A percentile compares a stretch with the other conserved stretches of the same genome.
phyloP scores from a whole-genome alignment of 2,113 vertebrate genomes.

The Sylvia atricapilla region DNA sequence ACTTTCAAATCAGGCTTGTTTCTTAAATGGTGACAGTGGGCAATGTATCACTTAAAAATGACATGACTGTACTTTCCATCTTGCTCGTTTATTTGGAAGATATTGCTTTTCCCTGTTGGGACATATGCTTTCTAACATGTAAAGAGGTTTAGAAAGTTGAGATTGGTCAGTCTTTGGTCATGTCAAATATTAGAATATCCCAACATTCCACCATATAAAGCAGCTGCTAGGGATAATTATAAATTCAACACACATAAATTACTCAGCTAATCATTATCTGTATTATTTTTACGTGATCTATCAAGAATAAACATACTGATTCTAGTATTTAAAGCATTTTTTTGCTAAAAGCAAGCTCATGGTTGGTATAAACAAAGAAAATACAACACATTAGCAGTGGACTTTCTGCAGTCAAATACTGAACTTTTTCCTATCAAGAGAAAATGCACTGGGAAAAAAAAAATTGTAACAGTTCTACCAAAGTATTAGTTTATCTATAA shows the following conservation, averaged over 20 bases:
- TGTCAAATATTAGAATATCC: not conserved
- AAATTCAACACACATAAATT: not conserved
- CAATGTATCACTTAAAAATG: conserved; percentile 44
- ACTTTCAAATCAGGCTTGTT: conserved; percentile 46
- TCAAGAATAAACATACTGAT: not conserved
- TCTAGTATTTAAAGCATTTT: not conserved
- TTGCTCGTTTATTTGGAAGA: not conserved
- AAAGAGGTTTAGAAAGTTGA: not conserved
- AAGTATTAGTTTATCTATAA: not conserved
- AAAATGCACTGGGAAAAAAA: not conserved
- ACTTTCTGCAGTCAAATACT: not conserved
- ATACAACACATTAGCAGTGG: not conserved
- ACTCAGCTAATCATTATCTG: not conserved
- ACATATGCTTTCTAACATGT: not conserved
- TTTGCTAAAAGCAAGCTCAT: not conserved
- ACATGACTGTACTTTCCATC: conserved; percentile 22
- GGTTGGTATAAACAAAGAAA: not conserved
- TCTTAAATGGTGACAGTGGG: conserved; percentile 28
- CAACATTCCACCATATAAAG: not conserved
- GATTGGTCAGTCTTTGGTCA: not conserved
- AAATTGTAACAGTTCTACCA: not conserved
- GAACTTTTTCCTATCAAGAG: not conserved
- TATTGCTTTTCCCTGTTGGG: not conserved
- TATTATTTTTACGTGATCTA: not conserved
- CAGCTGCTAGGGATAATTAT: not conserved